Evolutionary conservation across 2,797 vertebrate species (phyloP).

Genomic region (Phrynocephalus guinanensis): DNA sequence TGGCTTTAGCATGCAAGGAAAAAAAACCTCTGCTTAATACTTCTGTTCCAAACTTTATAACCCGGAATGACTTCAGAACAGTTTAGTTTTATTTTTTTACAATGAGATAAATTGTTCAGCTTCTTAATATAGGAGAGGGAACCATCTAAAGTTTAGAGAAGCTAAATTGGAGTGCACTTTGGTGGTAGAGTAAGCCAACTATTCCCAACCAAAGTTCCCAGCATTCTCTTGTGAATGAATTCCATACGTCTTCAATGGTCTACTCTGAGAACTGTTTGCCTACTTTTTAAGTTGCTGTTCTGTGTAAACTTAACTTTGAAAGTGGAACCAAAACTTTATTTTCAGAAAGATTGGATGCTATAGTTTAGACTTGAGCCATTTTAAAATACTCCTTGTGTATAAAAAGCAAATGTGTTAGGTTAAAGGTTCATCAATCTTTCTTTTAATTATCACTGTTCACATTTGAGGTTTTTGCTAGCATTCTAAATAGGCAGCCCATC

Average conservation of each 20-base stretch:
- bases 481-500: background rate
- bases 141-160: background rate
- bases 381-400: background rate
- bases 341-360: background rate
- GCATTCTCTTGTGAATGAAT: background rate
- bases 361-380: background rate
- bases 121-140: slow-evolving; percentile 5
- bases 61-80: slow-evolving; percentile 21
- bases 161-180: background rate
- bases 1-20: background rate
- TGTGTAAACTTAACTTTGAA: background rate
- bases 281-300: background rate
- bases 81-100: slow-evolving; percentile 10
- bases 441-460: background rate
- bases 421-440: background rate
- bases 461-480: background rate
- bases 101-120: background rate
- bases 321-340: background rate
- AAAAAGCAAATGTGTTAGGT: background rate
- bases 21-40: background rate
- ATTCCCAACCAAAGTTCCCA: background rate
- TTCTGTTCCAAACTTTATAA: slow-evolving; percentile 30
- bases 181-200: background rate
- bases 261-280: background rate
- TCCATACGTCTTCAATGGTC: background rate